These are phyloP conservation scores for Daphoenositta chrysoptera DNA, from an alignment of 2,113 vertebrate species.

Conservation along the genomic window DNA sequence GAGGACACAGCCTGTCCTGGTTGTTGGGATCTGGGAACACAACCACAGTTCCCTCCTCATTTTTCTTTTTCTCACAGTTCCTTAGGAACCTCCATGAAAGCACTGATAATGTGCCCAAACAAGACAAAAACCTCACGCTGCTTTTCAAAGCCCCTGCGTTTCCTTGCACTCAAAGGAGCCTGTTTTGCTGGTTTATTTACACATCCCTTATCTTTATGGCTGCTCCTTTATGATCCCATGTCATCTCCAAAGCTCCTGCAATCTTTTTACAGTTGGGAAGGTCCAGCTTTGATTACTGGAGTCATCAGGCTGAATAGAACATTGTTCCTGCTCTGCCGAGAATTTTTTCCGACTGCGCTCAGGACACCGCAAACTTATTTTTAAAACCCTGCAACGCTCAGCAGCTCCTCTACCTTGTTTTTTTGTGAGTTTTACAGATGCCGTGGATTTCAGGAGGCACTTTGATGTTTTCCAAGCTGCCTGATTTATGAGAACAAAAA, in stretches of 20 bases:
- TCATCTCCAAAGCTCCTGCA: conserved; percentile 26
- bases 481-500: conserved; percentile 42
- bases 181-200: conserved; percentile 26
- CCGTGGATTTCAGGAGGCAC: not conserved
- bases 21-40: not conserved
- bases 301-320: conserved; percentile 39
- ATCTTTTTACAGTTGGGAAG: conserved; percentile 33
- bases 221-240: conserved; percentile 21
- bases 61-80: not conserved
- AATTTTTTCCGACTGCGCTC: conserved; percentile 7
- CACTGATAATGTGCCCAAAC: not conserved
- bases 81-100: not conserved
- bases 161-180: not conserved
- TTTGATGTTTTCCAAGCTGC: conserved; percentile 22
- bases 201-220: conserved; percentile 20
- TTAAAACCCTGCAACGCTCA: not conserved
- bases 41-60: not conserved
- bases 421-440: conserved; percentile 10
- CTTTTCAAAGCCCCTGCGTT: conserved; percentile 20
- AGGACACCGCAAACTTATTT: conserved; percentile 2
- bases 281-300: conserved; percentile 61
- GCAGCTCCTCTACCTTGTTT: conserved; percentile 8
- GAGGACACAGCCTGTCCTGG: not conserved
- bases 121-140: not conserved
- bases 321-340: conserved; percentile 19